Evolutionary conservation across 2,888 invertebrate species (phyloP).

Genomic region (Pardosa pseudoannulata): DNA sequence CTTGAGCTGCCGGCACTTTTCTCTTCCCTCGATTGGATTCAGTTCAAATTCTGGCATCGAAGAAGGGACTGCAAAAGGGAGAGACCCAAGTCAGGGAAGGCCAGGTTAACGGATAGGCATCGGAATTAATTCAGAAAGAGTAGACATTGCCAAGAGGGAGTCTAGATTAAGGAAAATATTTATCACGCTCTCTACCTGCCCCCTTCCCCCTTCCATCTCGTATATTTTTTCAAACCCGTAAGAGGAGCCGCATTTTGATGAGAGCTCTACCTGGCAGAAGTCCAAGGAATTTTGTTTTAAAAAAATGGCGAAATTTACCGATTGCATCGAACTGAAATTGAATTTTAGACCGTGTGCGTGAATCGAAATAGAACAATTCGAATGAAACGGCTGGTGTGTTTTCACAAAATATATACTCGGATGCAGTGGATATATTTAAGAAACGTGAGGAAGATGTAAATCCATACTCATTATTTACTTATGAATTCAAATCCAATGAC

Average conservation of each 20-base stretch:
- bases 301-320: too few relatives aligned
- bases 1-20: conserved; percentile 84
- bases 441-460: too few relatives aligned
- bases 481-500: too few relatives aligned
- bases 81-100: neutral
- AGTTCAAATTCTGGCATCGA: conserved; percentile 72
- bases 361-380: too few relatives aligned
- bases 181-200: neutral
- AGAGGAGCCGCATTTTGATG: neutral
- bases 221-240: neutral
- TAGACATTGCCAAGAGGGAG: neutral
- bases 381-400: too few relatives aligned
- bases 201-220: neutral
- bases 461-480: too few relatives aligned
- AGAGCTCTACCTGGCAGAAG: neutral
- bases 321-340: too few relatives aligned
- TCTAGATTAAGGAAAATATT: neutral
- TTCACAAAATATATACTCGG: too few relatives aligned
- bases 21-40: conserved; percentile 81
- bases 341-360: too few relatives aligned
- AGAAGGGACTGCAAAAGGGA: conserved; percentile 77
- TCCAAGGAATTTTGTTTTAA: too few relatives aligned
- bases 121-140: neutral
- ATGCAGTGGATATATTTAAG: too few relatives aligned
- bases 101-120: neutral